Evolutionary conservation across 2,113 vertebrate genomes (phyloP), one percentile per base, ranked within the genome.

Genomic region (Machaerirhynchus nigripectus): DNA sequence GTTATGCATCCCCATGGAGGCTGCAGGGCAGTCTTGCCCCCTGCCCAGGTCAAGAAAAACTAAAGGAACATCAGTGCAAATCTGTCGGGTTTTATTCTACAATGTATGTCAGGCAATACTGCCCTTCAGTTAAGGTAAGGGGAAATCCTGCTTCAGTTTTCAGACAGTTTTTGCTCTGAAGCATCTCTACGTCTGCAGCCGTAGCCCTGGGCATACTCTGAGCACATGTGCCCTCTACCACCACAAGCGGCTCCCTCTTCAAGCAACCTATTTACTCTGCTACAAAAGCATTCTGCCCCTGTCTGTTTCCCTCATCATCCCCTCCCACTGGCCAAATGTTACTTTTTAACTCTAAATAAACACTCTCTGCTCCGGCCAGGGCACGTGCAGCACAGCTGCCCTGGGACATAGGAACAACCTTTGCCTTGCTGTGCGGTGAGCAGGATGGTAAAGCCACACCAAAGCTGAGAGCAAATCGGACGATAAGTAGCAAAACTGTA

Each of bases 311-410:
- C 23, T 61, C 71, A 46, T 24, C 33, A 33, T 35, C 13, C 61
- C 23, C 87, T 89, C 22, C 61, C 46, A 53, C 33, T 2, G 0
- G 1, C 26, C 79, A 86, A 74, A 77, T 18, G 59, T 79, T 73
- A 64, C 46, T 73, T 84, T 95, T 95, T 61, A 49, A 49, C 64
- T 35, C 60, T 28, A 77, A 89, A 74, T 26, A 76, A 92, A 35
- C 22, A 13, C 23, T 1, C 44, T 7, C 7, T 26, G 50, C 52
- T 21, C 69, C 4, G 59, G 55, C 71, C 73, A 4, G 68, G 75
- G 63, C 73, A 39, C 46, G 52, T 2, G 27, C 23, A 18, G 57
- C 44, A 0, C 80, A 67, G 69, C 47, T 47, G 33, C 35, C 31
- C 30, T 0, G 52, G 86, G 68, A n/a, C 1, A 1, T 53, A 11